phyloP scores from a whole-genome alignment of 2,113 vertebrate species.

The Hiodon tergisus region DNA sequence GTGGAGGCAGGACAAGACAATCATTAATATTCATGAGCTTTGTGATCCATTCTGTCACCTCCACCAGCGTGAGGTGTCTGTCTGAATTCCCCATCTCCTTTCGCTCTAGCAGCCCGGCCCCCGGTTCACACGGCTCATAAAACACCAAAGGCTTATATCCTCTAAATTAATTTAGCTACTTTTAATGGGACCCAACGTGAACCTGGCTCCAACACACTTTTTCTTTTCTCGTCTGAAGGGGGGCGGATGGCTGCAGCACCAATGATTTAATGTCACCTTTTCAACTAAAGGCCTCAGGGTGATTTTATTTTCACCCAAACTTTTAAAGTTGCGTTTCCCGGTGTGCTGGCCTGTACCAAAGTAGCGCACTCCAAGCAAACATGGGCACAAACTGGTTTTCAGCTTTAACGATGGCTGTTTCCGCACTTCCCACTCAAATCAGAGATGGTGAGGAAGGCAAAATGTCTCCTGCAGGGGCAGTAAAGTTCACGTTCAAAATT shows the following conservation, averaged over 20 bases:
- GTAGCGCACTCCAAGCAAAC: not conserved
- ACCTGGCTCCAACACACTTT: slow-evolving; percentile 51
- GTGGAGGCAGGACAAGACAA: slow-evolving; percentile 46
- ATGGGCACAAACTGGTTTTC: not conserved
- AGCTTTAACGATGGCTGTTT: not conserved
- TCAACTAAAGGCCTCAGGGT: not conserved
- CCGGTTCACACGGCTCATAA: slow-evolving; percentile 62
- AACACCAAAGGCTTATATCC: slow-evolving; percentile 59
- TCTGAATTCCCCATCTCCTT: slow-evolving; percentile 47
- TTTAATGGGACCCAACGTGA: slow-evolving; percentile 58
- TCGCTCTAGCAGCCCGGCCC: slow-evolving; percentile 61
- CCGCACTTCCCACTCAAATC: not conserved
- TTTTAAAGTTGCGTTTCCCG: not conserved
- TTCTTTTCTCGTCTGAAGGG: slow-evolving; percentile 38
- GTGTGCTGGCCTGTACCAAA: not conserved
- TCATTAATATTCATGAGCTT: slow-evolving; percentile 65
- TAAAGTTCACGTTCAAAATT: not conserved
- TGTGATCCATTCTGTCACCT: slow-evolving; percentile 61
- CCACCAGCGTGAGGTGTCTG: slow-evolving; percentile 55
- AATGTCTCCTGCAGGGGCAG: not conserved
- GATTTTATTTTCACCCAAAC: not conserved
- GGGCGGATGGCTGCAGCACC: slow-evolving; percentile 13
- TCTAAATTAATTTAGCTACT: slow-evolving; percentile 60
- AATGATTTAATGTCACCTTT: slow-evolving; percentile 8
- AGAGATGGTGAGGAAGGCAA: not conserved